Evolutionary conservation across 1,140 invertebrate species (phyloP).

Genomic region (Metopolophium dirhodum): DNA sequence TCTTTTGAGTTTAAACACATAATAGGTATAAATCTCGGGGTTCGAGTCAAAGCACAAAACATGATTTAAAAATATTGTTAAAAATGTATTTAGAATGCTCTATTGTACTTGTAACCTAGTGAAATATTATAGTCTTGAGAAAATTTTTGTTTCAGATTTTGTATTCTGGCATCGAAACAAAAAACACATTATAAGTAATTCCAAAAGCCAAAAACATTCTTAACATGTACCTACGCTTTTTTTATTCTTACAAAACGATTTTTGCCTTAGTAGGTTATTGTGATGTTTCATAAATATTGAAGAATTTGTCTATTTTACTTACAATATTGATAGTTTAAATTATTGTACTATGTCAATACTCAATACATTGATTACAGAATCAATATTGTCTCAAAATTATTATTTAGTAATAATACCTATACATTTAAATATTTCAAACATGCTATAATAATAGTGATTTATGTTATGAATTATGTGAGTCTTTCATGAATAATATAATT

Average conservation of each 20-base stretch:
- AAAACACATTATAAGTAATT: background rate
- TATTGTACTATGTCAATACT: background rate
- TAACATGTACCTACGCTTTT: background rate
- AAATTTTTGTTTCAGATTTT: background rate
- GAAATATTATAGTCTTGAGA: background rate
- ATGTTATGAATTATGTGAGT: too few species aligned
- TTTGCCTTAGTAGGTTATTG: background rate
- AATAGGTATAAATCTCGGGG: background rate
- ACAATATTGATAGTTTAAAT: too few species aligned
- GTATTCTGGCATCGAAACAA: slow-evolving; percentile 18
- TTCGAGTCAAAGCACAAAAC: too few species aligned
- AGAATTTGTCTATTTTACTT: background rate
- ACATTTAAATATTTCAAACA: too few species aligned
- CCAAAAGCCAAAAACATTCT: background rate
- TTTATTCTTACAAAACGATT: background rate
- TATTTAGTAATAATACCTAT: background rate
- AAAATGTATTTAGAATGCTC: background rate
- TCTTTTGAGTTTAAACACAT: background rate
- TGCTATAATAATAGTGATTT: too few species aligned
- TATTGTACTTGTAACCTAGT: background rate
- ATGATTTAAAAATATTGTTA: background rate
- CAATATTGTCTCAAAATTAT: background rate
- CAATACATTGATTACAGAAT: background rate
- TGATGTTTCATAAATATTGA: background rate
- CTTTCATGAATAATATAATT: too few species aligned